Conservation (phyloP, 1,140 invertebrate species). For the Octopus sinensis region DNA sequence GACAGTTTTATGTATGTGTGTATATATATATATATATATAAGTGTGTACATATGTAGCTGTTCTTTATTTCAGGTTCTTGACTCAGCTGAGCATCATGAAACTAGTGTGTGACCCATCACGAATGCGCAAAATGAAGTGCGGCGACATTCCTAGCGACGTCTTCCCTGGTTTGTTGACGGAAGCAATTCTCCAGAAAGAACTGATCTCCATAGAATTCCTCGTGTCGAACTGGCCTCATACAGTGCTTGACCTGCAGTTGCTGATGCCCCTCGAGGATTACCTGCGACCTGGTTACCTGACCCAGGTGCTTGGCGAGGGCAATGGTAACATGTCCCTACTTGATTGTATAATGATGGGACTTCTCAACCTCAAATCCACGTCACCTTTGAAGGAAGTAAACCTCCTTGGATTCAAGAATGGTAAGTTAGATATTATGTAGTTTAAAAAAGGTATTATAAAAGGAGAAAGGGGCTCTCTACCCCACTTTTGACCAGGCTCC, state of each 20-base stretch:
- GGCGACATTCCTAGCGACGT: slow-evolving; percentile 37
- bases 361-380: slow-evolving; percentile 39
- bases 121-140: slow-evolving; percentile 27
- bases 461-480: too few species aligned
- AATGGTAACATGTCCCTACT: slow-evolving; percentile 39
- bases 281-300: slow-evolving; percentile 38
- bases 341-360: slow-evolving; percentile 44
- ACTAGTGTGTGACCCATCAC: slow-evolving; percentile 35
- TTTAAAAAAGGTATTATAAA: too few species aligned
- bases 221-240: slow-evolving; percentile 37
- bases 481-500: too few species aligned
- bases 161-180: slow-evolving; percentile 42
- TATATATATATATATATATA: too few species aligned
- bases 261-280: slow-evolving; percentile 42
- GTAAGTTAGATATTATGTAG: slow-evolving; percentile 22
- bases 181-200: slow-evolving; percentile 47
- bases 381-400: slow-evolving; percentile 39
- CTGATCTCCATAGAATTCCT: slow-evolving; percentile 35
- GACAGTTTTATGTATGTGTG: too few species aligned
- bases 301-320: slow-evolving; percentile 32
- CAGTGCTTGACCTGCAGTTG: slow-evolving; percentile 33
- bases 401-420: slow-evolving; percentile 45
- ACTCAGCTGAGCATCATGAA: slow-evolving; percentile 36
- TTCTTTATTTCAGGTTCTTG: slow-evolving; percentile 35
- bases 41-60: not conserved